These are phyloP conservation scores for Podarcis siculus DNA, from an alignment of 2,797 vertebrate genomes.

Conservation along the genomic window DNA sequence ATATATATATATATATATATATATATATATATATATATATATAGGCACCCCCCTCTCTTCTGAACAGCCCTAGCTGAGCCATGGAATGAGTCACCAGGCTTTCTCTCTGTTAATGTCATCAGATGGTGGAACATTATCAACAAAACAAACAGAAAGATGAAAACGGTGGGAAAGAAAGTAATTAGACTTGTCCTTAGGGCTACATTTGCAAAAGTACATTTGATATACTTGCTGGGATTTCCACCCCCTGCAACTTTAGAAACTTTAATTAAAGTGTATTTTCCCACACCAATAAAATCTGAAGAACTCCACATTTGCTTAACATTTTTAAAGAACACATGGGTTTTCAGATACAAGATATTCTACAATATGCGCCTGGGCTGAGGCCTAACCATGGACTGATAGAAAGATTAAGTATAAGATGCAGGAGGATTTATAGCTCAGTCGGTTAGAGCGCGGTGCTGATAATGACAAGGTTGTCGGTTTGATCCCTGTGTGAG, in stretches of 20 bases:
- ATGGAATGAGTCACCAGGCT: not conserved
- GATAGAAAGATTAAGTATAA: too few species aligned
- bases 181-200: slow-evolving; percentile 11
- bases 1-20: too few species aligned
- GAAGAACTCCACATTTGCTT: not conserved
- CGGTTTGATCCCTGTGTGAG: too few species aligned
- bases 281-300: not conserved
- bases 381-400: too few species aligned
- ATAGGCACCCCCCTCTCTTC: not conserved
- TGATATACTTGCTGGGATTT: slow-evolving; percentile 1
- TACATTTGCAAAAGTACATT: slow-evolving; percentile 6
- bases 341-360: not conserved
- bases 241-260: not conserved
- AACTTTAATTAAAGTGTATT: slow-evolving; percentile 10
- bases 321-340: not conserved
- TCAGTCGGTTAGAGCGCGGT: too few species aligned
- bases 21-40: too few species aligned
- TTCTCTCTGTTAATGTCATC: slow-evolving; percentile 21
- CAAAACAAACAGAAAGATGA: slow-evolving; percentile 16
- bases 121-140: not conserved
- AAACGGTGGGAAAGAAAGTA: slow-evolving; percentile 17
- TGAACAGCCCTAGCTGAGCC: not conserved
- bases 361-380: too few species aligned
- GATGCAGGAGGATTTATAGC: too few species aligned
- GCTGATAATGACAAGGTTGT: too few species aligned